Evolutionary conservation across 2,888 invertebrate species (phyloP), one percentile per base, ranked within the genome.

Genomic region (Stenodema calcarata): DNA sequence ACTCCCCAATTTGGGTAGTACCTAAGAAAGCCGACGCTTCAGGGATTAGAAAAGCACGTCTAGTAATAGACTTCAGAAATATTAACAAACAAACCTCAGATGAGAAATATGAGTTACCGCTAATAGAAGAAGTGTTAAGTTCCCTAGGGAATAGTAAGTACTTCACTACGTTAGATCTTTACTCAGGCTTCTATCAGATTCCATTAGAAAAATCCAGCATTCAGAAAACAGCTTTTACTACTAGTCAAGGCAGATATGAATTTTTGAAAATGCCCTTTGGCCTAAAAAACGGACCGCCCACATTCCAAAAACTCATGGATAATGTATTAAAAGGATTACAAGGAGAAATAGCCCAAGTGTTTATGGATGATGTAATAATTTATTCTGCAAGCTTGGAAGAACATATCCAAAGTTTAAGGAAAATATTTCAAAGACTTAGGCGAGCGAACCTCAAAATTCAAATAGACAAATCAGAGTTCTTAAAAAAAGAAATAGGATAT

Each of bases 281-380:
- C 0, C 28, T 75, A 6, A 86, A 86, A 76, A 85, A 87, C n/a
- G 62, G 79, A 14, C 87, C 85, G 0, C 23, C 78, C 14, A 84
- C 69, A 1, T 84, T 87, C n/a, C 90, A 90, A 76, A 79, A 90
- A 0, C 23, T 90, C 1, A 83, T 85, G 84, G 84, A 88, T 50
- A 87, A 47, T 73, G 30, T 83, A 7, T 18, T 88, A 14, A 11
- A 41, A 16, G 81, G 81, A 7, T 11, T 80, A 14, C 44, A 69
- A 18, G 69, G 41, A 16, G 76, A 47, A 14, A 85, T 85, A 1
- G 78, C 50, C 41, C 18, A 30, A 11, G 79, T 87, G 0, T 87
- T 76, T 18, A 41, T 84, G 78, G 84, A 87, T 41, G 84, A 87
- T 35, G 83, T 87, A 2, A 50, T 87, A 16, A 23, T 87, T 11